A percentile compares a stretch with the other conserved stretches of the same genome.
phyloP scores from a whole-genome alignment of 2,888 invertebrate genomes.

The Cetonia aurata region DNA sequence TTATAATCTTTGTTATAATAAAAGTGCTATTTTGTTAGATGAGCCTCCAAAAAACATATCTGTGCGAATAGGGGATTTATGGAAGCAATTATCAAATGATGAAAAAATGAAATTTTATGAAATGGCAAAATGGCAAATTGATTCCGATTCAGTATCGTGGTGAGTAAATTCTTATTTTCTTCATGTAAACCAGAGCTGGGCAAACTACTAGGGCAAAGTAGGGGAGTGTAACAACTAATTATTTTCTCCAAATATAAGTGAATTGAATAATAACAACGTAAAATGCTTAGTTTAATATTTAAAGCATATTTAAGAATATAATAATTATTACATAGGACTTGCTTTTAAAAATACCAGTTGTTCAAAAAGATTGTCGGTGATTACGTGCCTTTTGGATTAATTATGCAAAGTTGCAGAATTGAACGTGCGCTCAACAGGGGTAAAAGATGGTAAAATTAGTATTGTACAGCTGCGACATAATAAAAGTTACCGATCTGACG shows the following conservation, averaged over 20 bases:
- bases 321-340: no score
- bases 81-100: constrained; percentile 66
- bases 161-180: constrained; percentile 52
- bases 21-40: constrained; percentile 53
- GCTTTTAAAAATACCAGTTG: neutral
- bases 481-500: no score
- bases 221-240: no score
- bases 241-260: no score
- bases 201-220: no score
- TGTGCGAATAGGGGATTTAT: constrained; percentile 67
- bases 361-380: neutral
- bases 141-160: constrained; percentile 66
- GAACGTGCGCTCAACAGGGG: no score
- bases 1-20: neutral
- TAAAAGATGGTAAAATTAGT: no score
- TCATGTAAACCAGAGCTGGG: neutral
- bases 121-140: constrained; percentile 62
- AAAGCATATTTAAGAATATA: no score
- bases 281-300: no score
- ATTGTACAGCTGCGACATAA: no score
- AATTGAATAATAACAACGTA: no score
- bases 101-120: constrained; percentile 65
- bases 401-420: no score
- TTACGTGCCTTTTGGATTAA: neutral
- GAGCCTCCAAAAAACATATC: constrained; percentile 69